Base-by-base conservation (phyloP, 1,140 invertebrate species). In the Zaprionus vittiger region DNA sequence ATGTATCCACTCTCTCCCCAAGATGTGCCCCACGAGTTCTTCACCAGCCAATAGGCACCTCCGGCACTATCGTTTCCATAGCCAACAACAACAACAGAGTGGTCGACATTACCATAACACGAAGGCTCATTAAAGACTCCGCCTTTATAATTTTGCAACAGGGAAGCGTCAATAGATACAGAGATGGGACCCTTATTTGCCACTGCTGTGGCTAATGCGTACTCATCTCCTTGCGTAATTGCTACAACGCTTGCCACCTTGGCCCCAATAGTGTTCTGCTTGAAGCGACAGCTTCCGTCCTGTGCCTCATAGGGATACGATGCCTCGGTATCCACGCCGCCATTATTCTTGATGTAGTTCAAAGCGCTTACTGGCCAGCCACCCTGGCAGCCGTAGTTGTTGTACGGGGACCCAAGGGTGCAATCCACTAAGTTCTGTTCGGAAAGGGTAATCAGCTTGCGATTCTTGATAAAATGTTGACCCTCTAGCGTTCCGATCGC, bases 371-470 rank as follows among this genome's bases (percentile, higher is more conserved):
- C 24, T 0, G 24, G 24, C 24, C 24, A 24, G 66, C 98, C 98
- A 66, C 97, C 97, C 57, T 95, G 93, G 86, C 98, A 99, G 11
- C 98, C 98, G 73, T 96, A 93, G 92, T 98, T 98, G 6, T 96
- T 96, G 73, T 95, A 96, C 41, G 26, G 17, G 26, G 37, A 37
- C n/a, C 24, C 38, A 0, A 9, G 2, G 0, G 97, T 96, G 81
- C 98, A 99, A 93, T 99, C 98, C 2, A 99, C 93, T 12, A 99
- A 93, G 84, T 99, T 98, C 93, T 99, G 97, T 93, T 98, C 97
- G 72, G 97, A 97, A 0, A 99, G 94, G 2, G 96, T 96, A 1
- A 97, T 94, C 2, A 99, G 93, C 54, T 93, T 93, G 34, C 94
- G 94, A 37, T 93, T 94, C 60, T 94, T 94, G 28, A 94, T 93